Conservation (phyloP, 2,888 invertebrate species). For the Furcula furcula region DNA sequence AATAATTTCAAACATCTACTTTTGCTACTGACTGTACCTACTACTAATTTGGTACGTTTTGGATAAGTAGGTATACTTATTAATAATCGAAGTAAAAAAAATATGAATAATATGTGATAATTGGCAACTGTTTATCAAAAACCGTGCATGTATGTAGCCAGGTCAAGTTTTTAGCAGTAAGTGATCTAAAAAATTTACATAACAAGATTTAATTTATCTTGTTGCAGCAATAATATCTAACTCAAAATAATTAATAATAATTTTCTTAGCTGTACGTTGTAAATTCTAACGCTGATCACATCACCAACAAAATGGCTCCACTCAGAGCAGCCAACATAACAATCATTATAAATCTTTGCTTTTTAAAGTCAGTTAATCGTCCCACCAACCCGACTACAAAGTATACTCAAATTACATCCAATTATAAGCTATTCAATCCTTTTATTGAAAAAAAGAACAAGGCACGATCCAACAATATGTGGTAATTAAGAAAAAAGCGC, state of each 20-base stretch:
- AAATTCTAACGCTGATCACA: slow-evolving; percentile 61
- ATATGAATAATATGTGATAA: too few relatives aligned
- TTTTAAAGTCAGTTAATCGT: slow-evolving; percentile 64
- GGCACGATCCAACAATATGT: slow-evolving; percentile 62
- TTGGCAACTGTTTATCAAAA: too few relatives aligned
- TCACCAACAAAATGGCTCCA: slow-evolving; percentile 61
- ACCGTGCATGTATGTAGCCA: too few relatives aligned
- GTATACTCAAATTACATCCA: slow-evolving; percentile 78
- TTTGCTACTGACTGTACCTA: too few relatives aligned
- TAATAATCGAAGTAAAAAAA: too few relatives aligned
- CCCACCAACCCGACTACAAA: slow-evolving; percentile 67
- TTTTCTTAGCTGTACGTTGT: slow-evolving; percentile 50
- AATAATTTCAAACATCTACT: too few relatives aligned
- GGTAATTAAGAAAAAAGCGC: slow-evolving; percentile 74
- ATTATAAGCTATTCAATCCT: slow-evolving; percentile 79
- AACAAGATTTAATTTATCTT: slow-evolving; percentile 31
- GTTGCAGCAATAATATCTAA: slow-evolving; percentile 34
- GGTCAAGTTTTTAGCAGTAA: too few relatives aligned
- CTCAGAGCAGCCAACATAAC: slow-evolving; percentile 52
- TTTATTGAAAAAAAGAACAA: slow-evolving; percentile 60
- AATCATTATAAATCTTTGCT: slow-evolving; percentile 62
- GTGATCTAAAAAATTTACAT: background rate
- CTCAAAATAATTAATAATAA: slow-evolving; percentile 64
- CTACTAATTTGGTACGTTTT: too few relatives aligned
- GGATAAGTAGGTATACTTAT: too few relatives aligned